Conservation (phyloP, 2,797 vertebrate genomes). For the Aphelocoma californica region DNA sequence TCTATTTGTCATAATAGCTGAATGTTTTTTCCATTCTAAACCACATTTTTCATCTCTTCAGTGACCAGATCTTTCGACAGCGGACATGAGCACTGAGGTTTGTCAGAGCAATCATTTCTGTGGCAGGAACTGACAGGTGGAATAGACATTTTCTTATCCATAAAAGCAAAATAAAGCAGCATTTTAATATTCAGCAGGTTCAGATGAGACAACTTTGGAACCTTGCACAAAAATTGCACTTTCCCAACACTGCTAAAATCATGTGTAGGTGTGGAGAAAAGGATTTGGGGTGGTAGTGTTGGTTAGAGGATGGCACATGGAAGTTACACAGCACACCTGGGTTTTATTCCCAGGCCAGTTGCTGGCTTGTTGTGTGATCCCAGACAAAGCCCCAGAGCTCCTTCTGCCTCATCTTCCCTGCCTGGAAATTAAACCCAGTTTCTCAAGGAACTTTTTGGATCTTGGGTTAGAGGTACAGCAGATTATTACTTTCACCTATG, state of each 20-base stretch:
- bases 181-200: not conserved
- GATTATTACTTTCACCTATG: not conserved
- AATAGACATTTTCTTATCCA: not conserved
- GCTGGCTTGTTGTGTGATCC: not conserved
- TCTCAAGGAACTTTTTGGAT: not conserved
- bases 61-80: accelerated
- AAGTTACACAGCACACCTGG: not conserved
- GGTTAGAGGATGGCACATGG: not conserved
- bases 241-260: not conserved
- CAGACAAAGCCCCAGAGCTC: not conserved
- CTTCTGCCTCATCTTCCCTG: not conserved
- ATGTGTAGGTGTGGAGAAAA: not conserved
- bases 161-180: not conserved
- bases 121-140: not conserved
- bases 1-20: not conserved
- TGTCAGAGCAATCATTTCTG: not conserved
- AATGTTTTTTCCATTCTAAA: not conserved
- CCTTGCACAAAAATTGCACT: not conserved
- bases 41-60: not conserved
- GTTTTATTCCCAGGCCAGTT: not conserved
- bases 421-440: not conserved
- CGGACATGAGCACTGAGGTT: not conserved
- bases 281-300: not conserved
- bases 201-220: not conserved
- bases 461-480: not conserved